Base-by-base conservation (phyloP, 2,797 vertebrate species). In the Anguilla anguilla region DNA sequence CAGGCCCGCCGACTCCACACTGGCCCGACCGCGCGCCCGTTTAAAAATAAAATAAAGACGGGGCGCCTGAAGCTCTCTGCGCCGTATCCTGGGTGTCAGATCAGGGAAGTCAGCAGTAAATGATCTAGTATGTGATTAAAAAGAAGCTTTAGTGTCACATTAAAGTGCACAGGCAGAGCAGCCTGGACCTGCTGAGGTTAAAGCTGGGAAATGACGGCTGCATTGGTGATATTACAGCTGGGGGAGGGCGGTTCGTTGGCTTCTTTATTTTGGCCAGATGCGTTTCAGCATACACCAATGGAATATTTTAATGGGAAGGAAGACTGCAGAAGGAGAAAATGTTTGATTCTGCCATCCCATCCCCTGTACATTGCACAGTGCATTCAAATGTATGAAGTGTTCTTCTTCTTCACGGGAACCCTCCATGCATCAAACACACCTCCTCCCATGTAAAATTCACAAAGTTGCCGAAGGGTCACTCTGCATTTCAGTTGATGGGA, bases 71-170 rank as follows among this genome's bases (percentile, higher is more conserved):
- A 83, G 82, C 11, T 22, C 82, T 55, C 25, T 28, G n/a, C 19
- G 35, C 81, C 22, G 51, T 57, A 39, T 83, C 86, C 51, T 86
- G 74, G 90, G 91, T 93, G 91, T 93, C 92, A 88, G 89, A 91
- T 93, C 92, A 90, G 89, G 83, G 84, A 61, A 89, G 93, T 94
- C 93, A 93, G 93, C 92, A 91, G 91, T 91, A 92, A 90, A 88
- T 79, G 90, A 93, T 93, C 91, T 87, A 31, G 74, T 82, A 72
- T 67, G 67, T 79, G 72, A 85, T 88, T 85, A 88, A 85, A 85
- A 53, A n/a, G 72, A 85, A 53, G 55, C 87, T 81, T 61, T 43
- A 77, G 83, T 64, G 35, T 64, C 67, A 83, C 83, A 59, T 85
- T 69, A 61, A 43, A 64, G 39, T 11, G 35, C 77, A 49, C 22